These are phyloP conservation scores for Nestor notabilis DNA, from an alignment of 2,113 vertebrate genomes.

Conservation along the genomic window DNA sequence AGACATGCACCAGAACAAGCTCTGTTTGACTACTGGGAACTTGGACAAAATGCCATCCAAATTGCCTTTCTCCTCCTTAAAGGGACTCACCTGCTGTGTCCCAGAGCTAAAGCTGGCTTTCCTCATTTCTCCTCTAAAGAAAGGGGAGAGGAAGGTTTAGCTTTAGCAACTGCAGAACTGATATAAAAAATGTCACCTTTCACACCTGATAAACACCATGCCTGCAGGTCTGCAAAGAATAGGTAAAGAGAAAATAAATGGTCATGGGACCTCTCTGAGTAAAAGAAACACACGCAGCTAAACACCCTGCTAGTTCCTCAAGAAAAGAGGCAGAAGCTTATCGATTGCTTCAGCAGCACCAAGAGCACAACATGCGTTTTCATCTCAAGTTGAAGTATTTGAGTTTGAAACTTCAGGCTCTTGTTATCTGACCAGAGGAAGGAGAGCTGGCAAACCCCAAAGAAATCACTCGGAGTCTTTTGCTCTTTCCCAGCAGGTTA, in stretches of 20 bases:
- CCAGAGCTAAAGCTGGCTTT: not conserved
- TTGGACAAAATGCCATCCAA: not conserved
- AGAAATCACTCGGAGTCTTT: not conserved
- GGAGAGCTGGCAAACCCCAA: not conserved
- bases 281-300: not conserved
- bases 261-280: not conserved
- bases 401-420: not conserved
- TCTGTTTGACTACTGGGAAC: not conserved
- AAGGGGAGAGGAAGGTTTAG: not conserved
- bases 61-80: not conserved
- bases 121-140: not conserved
- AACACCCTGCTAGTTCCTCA: not conserved
- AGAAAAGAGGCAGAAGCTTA: not conserved
- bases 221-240: not conserved
- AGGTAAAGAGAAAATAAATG: not conserved
- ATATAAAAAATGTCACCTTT: not conserved
- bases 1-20: not conserved
- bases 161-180: not conserved
- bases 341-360: not conserved
- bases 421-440: not conserved
- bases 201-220: not conserved
- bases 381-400: not conserved
- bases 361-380: not conserved
- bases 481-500: slow-evolving; percentile 8
- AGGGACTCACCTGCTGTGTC: not conserved